Percentiles rank a stretch among this genome's conserved stretches.
Conservation (phyloP, 2,113 vertebrate species). For the human region GRCh38 chr20:9822501-9823000, state of each 20-base stretch:
- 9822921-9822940: neutral
- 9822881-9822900: neutral
- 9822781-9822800: neutral
- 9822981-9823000: neutral
- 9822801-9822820: neutral
- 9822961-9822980: neutral
- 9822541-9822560: neutral
- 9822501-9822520: neutral
- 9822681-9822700: neutral
- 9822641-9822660: neutral
- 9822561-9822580: neutral
- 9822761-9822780: neutral
- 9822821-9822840: neutral
- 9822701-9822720: neutral
- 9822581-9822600: neutral
- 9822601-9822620: slow-evolving; percentile 1
- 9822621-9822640: neutral
- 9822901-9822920: neutral
- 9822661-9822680: neutral
- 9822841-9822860: neutral
- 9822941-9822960: neutral
- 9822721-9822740: neutral
- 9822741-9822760: neutral
- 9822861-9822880: neutral
- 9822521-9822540: neutral